Evolutionary conservation across 1,140 invertebrate species (phyloP), one percentile per base, ranked within the genome.

Genomic region (Goniozus legneri): DNA sequence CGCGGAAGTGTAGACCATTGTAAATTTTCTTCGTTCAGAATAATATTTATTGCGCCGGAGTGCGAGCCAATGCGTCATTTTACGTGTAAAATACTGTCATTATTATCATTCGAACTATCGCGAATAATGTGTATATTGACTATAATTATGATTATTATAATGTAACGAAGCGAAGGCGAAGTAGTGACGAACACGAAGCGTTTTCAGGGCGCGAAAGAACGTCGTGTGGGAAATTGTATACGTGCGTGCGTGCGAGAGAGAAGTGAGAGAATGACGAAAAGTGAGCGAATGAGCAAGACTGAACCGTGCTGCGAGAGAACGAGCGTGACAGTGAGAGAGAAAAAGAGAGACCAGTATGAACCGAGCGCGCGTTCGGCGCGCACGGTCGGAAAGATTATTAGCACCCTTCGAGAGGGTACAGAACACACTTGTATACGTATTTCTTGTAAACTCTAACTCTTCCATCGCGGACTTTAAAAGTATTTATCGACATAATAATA

Each of bases 401-500:
- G n/a, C n/a, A n/a, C n/a, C 54, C 27, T 41, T 56, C 47, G 46
- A 44, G 45, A 53, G 55, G 50, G 52, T 59, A 47, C 43, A 56
- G 56, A 59, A 69, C 64, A 72, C 68, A 75, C 71, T 75, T 75
- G 74, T 76, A 76, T 76, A 76, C 74, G 74, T 75, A 76, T 74
- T 73, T 75, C 71, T 75, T 75, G 70, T 75, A 74, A 73, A 76
- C 71, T 71, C 69, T 72, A 76, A 73, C 75, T 76, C 74, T 76
- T 76, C 73, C 72, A 75, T 72, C 73, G 72, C 69, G 72, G 67
- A 75, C 67, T 75, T 75, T 74, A 74, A 72, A 72, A 73, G 65
- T 75, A 75, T 75, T 75, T 75, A 73, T 75, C 71, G 70, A 71
- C 59, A 73, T 75, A 73, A 73, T 71, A 73, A 73, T 74, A 71